Percentiles rank a stretch among this genome's conserved stretches.
These are phyloP conservation scores for Drosophila quinaria DNA, from an alignment of 2,888 invertebrate genomes.

Conservation along the genomic window DNA sequence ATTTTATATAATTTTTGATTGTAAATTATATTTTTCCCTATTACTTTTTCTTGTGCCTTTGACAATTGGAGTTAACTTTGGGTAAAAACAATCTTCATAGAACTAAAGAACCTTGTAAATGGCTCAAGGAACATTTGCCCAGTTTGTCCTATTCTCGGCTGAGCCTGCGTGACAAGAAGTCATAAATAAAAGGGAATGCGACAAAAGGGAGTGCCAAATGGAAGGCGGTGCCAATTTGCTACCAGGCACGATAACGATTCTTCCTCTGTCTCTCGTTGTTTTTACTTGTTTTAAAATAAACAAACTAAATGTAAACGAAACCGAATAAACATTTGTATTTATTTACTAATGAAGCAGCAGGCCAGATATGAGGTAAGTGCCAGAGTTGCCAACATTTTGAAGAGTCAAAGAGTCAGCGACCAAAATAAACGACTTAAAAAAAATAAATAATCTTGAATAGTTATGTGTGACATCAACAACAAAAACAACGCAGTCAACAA, in stretches of 20 bases:
- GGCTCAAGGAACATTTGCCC: conserved; percentile 6
- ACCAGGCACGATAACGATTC: conserved; percentile 42
- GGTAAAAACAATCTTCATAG: neutral
- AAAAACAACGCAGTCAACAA: conserved; percentile 35
- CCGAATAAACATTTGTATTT: conserved; percentile 38
- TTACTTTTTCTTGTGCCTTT: neutral
- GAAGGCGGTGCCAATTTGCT: conserved; percentile 36
- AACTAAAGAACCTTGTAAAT: neutral
- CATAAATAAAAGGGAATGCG: conserved; percentile 45
- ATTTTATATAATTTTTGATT: neutral
- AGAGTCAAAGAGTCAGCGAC: conserved; percentile 10
- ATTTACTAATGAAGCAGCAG: conserved; percentile 19
- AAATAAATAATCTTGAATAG: conserved; percentile 60
- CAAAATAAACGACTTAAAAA: conserved; percentile 36
- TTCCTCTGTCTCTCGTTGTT: neutral
- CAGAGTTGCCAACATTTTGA: conserved; percentile 36
- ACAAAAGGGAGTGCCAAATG: conserved; percentile 46
- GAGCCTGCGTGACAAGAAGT: conserved; percentile 43
- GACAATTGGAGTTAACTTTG: conserved; percentile 1
- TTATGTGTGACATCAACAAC: conserved; percentile 44
- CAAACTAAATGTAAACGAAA: conserved; percentile 31
- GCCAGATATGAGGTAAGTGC: conserved; percentile 31
- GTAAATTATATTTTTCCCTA: neutral
- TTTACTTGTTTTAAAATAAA: conserved; percentile 9
- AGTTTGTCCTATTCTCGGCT: neutral